Evolutionary conservation across 1,140 invertebrate species (phyloP), one percentile per base, ranked within the genome.

Genomic region (Drosophila cardini): DNA sequence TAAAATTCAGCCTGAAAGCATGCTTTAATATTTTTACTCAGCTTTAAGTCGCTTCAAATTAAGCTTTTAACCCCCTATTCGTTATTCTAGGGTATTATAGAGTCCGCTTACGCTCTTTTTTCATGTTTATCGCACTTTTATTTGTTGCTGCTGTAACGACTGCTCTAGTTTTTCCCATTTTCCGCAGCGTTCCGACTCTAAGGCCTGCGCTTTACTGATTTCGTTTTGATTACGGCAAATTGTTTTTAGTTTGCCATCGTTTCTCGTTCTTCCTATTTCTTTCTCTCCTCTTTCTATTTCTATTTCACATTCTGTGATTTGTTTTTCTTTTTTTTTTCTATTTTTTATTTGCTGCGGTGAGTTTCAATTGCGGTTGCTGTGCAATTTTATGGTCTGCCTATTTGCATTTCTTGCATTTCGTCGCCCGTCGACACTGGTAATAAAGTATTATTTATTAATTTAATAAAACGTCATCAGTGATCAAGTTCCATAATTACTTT

Each of bases 181-280:
- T 45, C 67, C 53, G 16, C 38, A 68, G 79, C 69, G 21, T 26
- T 26, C 21, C 21, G 69, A 69, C 69, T 56, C 62, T 75, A 71
- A 67, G 71, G 81, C 69, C 67, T 80, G 82, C 83, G 82, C 82
- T 85, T 87, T 87, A 68, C 75, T 85, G 82, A 85, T 85, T 85
- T 85, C 78, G 76, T 85, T 85, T 85, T 85, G 83, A 85, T 85
- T 85, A 87, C 78, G 79, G 83, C 71, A 85, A 85, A 85, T 85
- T 85, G 82, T 85, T 85, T 85, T 85, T 82, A 87, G 71, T 85
- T 85, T 81, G 70, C 74, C 57, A 60, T 61, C 52, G 68, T 53
- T 60, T 64, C 40, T 26, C 50, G 38, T 40, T 13, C 38, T 55
- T 62, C 55, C 42, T 57, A 18, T 11, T 38, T 40, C 16, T 38